Conservation (phyloP, 92 coral and sea anemone genomes). For the Parazoanthus swiftii region DNA sequence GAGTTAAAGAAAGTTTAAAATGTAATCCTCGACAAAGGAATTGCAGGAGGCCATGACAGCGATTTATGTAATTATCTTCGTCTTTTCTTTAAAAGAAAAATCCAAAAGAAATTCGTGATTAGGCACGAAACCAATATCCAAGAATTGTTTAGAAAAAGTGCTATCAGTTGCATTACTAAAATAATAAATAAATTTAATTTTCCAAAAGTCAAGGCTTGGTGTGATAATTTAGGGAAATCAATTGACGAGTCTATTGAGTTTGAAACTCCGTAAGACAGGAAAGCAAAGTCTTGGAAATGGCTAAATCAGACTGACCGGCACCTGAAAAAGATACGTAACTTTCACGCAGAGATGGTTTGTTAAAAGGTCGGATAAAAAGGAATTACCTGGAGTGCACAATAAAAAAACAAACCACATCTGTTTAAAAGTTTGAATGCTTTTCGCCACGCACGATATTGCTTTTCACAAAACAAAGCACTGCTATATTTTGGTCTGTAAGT, state of each 20-base stretch:
- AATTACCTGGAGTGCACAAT: not conserved
- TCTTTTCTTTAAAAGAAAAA: not conserved
- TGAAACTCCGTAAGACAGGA: not conserved
- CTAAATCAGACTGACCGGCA: not conserved
- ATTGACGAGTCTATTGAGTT: not conserved
- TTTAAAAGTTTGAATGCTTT: not conserved
- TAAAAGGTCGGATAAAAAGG: conserved; percentile 1
- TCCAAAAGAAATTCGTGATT: too few species aligned
- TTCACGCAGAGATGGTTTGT: conserved; percentile 11
- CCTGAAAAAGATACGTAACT: not conserved
- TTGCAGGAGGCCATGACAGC: not conserved
- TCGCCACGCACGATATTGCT: not conserved
- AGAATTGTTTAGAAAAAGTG: not conserved
- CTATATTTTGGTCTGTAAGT: not conserved
- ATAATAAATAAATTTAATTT: too few species aligned
- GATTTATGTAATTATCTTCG: not conserved
- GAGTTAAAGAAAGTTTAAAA: not conserved
- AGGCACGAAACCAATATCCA: not conserved
- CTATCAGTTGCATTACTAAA: not conserved
- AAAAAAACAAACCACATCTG: not conserved
- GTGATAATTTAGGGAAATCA: not conserved
- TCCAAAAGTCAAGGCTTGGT: not conserved
- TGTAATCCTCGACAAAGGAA: not conserved
- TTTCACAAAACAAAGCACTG: not conserved
- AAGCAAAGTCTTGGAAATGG: not conserved